A percentile compares a stretch with the other conserved stretches of the same genome.
These are phyloP conservation scores for Petrosia ficiformis DNA, from an alignment of 37 sponge, comb jelly and placozoan genomes.

Conservation along the genomic window DNA sequence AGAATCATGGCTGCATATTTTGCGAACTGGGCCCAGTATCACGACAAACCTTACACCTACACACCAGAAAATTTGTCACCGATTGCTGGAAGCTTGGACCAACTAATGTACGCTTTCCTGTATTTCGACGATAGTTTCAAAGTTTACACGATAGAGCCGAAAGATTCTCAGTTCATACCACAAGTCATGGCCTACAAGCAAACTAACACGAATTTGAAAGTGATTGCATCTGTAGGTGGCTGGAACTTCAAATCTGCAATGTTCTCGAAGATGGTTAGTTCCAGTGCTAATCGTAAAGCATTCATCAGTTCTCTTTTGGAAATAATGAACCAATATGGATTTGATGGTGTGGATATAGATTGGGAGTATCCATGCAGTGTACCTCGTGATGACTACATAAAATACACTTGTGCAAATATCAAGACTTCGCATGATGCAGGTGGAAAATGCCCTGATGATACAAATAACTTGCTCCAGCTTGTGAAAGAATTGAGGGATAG, in stretches of 20 bases:
- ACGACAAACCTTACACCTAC: slow-evolving; percentile 10
- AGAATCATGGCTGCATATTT: slow-evolving; percentile 20
- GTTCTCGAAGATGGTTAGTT: slow-evolving; percentile 24
- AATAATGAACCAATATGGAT: not conserved
- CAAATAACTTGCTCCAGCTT: slow-evolving; percentile 1
- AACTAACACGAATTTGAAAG: slow-evolving; percentile 5
- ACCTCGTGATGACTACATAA: not conserved
- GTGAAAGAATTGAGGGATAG: slow-evolving; percentile 11
- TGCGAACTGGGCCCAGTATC: slow-evolving; percentile 35
- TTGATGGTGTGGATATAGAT: slow-evolving; percentile 26
- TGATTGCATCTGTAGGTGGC: slow-evolving; percentile 23
- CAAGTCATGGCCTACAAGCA: slow-evolving; percentile 11
- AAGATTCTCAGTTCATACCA: not conserved
- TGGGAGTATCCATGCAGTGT: slow-evolving; percentile 35
- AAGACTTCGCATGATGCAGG: slow-evolving; percentile 6
- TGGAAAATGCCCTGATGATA: slow-evolving; percentile 30
- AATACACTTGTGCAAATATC: not conserved
- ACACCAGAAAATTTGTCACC: slow-evolving; percentile 4
- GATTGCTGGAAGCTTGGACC: slow-evolving; percentile 14
- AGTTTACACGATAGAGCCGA: not conserved
- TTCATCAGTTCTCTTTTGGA: slow-evolving; percentile 13
- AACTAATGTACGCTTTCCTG: slow-evolving; percentile 13
- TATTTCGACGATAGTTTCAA: slow-evolving; percentile 5
- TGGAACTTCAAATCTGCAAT: slow-evolving; percentile 16
- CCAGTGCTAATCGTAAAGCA: not conserved